These are phyloP conservation scores for Thymelicus acteon DNA, from an alignment of 2,888 invertebrate species.

Conservation along the genomic window DNA sequence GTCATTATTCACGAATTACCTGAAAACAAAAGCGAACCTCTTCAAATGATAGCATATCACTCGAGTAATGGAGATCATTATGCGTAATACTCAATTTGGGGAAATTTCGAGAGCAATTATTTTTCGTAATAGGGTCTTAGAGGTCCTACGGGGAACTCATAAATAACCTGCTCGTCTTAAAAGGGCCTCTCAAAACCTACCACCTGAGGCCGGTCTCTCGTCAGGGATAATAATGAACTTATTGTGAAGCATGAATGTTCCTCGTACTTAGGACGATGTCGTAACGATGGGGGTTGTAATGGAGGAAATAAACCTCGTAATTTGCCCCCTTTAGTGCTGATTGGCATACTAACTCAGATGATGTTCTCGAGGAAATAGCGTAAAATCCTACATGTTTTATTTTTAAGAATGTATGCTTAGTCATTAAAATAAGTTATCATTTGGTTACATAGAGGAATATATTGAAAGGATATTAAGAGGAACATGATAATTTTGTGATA, in stretches of 20 bases:
- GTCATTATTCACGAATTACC: not conserved
- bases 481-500: no score
- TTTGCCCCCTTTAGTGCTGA: not conserved
- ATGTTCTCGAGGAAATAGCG: no score
- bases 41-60: constrained; percentile 4
- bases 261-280: not conserved
- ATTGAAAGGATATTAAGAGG: no score
- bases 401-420: no score
- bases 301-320: not conserved
- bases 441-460: no score
- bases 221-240: constrained; percentile 4
- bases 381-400: no score
- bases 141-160: constrained; percentile 12
- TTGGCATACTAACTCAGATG: not conserved
- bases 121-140: constrained; percentile 37
- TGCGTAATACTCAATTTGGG: constrained; percentile 35
- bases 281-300: not conserved
- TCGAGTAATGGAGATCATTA: constrained; percentile 34
- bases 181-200: constrained; percentile 1
- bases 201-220: constrained; percentile 8
- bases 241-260: not conserved
- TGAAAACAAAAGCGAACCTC: not conserved
- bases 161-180: constrained; percentile 23
- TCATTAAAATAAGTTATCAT: no score
- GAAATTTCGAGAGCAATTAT: constrained; percentile 35